Evolutionary conservation across 2,113 vertebrate genomes (phyloP).

Genomic region (Hippocampus barbouri): DNA sequence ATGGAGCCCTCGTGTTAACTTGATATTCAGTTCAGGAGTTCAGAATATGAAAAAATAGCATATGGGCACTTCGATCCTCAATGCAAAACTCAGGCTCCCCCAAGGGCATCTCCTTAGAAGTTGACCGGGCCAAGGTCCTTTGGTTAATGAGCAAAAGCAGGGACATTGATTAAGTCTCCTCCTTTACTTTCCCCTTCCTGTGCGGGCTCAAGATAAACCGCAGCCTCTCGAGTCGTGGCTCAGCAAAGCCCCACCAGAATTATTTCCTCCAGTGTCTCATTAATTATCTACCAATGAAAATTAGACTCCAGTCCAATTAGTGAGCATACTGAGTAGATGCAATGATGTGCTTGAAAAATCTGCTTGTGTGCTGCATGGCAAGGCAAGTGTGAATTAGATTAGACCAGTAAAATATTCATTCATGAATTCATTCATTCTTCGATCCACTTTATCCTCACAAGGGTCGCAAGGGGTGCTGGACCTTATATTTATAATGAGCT

Average conservation of each 20-base stretch:
- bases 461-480: too few relatives aligned
- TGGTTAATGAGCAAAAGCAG: conserved; percentile 54
- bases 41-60: background rate
- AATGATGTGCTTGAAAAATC: conserved; percentile 29
- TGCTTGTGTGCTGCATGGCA: background rate
- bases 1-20: background rate
- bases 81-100: conserved; percentile 6
- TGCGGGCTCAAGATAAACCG: conserved; percentile 53
- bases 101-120: conserved; percentile 40
- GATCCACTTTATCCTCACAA: too few relatives aligned
- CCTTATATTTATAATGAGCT: too few relatives aligned
- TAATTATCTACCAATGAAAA: conserved; percentile 50
- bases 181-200: conserved; percentile 26
- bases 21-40: background rate
- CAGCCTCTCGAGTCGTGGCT: conserved; percentile 35
- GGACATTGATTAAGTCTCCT: conserved; percentile 59
- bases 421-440: too few relatives aligned
- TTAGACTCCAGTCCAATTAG: conserved; percentile 42
- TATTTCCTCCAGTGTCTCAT: conserved; percentile 40
- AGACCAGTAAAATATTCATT: background rate
- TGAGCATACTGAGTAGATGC: conserved; percentile 30
- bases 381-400: background rate
- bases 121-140: conserved; percentile 34
- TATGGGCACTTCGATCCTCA: conserved; percentile 7
- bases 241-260: conserved; percentile 45